Evolutionary conservation across 2,888 invertebrate genomes (phyloP).

Genomic region (Stegophylla sp.): DNA sequence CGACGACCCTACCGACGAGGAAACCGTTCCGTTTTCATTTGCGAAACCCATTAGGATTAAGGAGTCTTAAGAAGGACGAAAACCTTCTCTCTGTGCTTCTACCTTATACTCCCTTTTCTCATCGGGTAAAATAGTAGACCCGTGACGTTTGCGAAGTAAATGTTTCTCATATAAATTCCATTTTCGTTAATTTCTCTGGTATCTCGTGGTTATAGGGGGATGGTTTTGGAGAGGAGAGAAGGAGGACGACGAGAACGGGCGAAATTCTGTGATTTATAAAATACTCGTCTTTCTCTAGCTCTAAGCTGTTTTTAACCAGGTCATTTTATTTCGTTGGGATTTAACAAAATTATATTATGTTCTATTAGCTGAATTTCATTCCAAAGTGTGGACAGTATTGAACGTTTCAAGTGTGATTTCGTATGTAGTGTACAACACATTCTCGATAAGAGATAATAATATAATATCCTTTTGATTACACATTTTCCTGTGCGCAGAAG

Average conservation of each 20-base stretch:
- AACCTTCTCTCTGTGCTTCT: conserved; percentile 2
- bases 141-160: conserved; percentile 49
- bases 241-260: conserved; percentile 21
- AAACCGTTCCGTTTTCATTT: conserved; percentile 52
- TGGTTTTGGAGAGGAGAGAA: not conserved
- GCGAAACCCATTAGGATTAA: conserved; percentile 54
- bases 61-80: conserved; percentile 57
- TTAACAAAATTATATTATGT: not conserved
- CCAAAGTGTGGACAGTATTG: not conserved
- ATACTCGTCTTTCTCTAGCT: conserved; percentile 19
- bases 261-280: conserved; percentile 53
- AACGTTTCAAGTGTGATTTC: not conserved
- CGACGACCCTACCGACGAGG: conserved; percentile 28
- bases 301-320: conserved; percentile 31
- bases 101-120: conserved; percentile 13
- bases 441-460: not conserved
- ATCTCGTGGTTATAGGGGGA: conserved; percentile 24
- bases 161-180: conserved; percentile 56
- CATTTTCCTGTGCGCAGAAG: not conserved
- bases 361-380: not conserved
- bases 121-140: conserved; percentile 49
- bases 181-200: conserved; percentile 55
- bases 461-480: not conserved
- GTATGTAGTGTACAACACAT: not conserved
- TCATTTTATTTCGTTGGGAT: conserved; percentile 19